Evolutionary conservation across 1,140 invertebrate species (phyloP).

Genomic region (Macrosteles quadrilineatus): DNA sequence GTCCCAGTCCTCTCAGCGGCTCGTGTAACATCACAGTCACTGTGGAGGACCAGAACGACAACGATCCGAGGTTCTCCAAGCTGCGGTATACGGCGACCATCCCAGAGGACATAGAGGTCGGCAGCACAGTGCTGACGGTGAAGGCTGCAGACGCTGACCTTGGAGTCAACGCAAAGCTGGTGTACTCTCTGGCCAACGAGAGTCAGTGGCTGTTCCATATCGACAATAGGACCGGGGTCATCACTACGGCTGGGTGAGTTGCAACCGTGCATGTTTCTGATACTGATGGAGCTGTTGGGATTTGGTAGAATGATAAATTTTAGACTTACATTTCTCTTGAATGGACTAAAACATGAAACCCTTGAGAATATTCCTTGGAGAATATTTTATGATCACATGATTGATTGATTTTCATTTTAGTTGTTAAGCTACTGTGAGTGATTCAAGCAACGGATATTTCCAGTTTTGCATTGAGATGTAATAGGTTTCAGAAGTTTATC

Average conservation of each 20-base stretch:
- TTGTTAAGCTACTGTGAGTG: too few relatives aligned
- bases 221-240: slow-evolving; percentile 87
- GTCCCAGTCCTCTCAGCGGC: slow-evolving; percentile 62
- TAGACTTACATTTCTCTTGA: too few relatives aligned
- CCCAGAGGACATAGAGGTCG: slow-evolving; percentile 72
- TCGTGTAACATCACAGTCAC: slow-evolving; percentile 78
- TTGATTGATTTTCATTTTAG: too few relatives aligned
- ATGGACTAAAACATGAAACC: too few relatives aligned
- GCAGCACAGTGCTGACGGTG: slow-evolving; percentile 81
- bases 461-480: too few relatives aligned
- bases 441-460: too few relatives aligned
- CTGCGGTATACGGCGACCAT: slow-evolving; percentile 64
- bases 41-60: slow-evolving; percentile 93
- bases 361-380: too few relatives aligned
- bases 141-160: slow-evolving; percentile 86
- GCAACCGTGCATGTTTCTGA: not conserved
- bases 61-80: slow-evolving; percentile 79
- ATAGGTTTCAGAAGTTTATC: too few relatives aligned
- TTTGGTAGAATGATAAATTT: too few relatives aligned
- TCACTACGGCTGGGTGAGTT: slow-evolving; percentile 86
- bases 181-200: slow-evolving; percentile 90
- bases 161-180: slow-evolving; percentile 83
- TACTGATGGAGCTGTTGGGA: not conserved
- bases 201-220: slow-evolving; percentile 90
- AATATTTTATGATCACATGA: too few relatives aligned